Base-by-base conservation (phyloP, 2,797 vertebrate species). In the Rhinophrynus dorsalis region DNA sequence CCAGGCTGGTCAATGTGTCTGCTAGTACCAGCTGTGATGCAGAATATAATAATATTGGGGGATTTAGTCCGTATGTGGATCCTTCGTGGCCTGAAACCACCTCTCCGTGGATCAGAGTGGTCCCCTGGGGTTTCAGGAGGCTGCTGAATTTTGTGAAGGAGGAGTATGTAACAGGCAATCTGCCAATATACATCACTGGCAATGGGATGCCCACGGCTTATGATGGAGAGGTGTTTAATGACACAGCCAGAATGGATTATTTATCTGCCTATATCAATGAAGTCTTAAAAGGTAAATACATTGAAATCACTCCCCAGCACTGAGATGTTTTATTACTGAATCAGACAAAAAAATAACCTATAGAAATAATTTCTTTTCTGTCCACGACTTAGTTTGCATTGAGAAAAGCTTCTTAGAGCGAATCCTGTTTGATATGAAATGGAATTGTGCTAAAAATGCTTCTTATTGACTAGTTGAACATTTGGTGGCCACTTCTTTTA, bases 251-350 rank as follows among this genome's bases (percentile, higher is more conserved):
- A 71, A 77, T 91, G 18, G 74, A 89, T 66, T 93, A 91, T 68
- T 85, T 95, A 70, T 90, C 24, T 17, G 68, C 18, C 13, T 96
- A 95, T 66, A 94, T 95, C 77, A 88, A 94, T 3, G 96, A 97
- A 61, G 92, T 87, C 3, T 83, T 98, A 52, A 97, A 98, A 90
- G 94, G 95, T 97, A 84, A 23, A 11, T n/a, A n/a, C n/a, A n/a
- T n/a, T n/a, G n/a, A n/a, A n/a, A n/a, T n/a, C n/a, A n/a, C n/a
- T n/a, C n/a, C n/a, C n/a, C n/a, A n/a, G n/a, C n/a, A n/a, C n/a
- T n/a, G n/a, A n/a, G n/a, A n/a, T n/a, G n/a, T n/a, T n/a, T n/a
- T n/a, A n/a, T n/a, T n/a, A n/a, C n/a, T n/a, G n/a, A n/a, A n/a
- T n/a, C n/a, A n/a, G n/a, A n/a, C n/a, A n/a, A n/a, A n/a, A n/a